Base-by-base conservation (phyloP, 2,797 vertebrate species). In the Coracias cyanogaster region DNA sequence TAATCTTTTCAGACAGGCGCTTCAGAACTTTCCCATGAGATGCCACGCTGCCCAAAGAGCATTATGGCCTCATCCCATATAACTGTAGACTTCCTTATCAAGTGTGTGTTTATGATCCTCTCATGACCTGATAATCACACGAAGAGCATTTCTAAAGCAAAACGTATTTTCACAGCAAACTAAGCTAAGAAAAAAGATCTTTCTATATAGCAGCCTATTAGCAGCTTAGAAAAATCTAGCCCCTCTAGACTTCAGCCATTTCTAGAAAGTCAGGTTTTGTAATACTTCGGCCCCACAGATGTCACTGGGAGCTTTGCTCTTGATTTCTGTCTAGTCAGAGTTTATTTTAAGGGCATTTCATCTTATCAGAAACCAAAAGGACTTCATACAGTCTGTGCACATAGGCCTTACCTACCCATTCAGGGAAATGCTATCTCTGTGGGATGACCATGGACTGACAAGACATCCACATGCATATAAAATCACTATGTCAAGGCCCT, bases 391-490 rank as follows among this genome's bases (percentile, higher is more conserved):
- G 8, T 61, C 52, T 28, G 33, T n/a, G 29, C n/a, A 74, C 13
- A n/a, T 16, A 45, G 61, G 26, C 17, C 62, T 92, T 55, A 87
- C 29, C n/a, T 35, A 74, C 9, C 6, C 41, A 51, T 65, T 82
- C 45, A 91, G 13, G 48, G 39, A 80, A 92, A 71, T 48, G 16
- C n/a, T 54, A 1, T 52, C 64, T 80, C 61, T 58, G 26, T 67
- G 49, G 79, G 24, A 80, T 64, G 61, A 28, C 49, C 49, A 58
- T 7, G 43, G 46, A 8, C 58, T 91, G 69, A 88, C 85, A 90
- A 81, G 69, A 66, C 54, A 92, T 87, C 82, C 45, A 39, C 54
- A 81, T 51, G 43, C 57, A 89, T 94, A 69, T 21, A 83, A 92
- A 91, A 93, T 67, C 61, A 89, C 22, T 45, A 37, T 10, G 37